Conservation (phyloP, 2,888 invertebrate species). For the Coenonympha glycerion region DNA sequence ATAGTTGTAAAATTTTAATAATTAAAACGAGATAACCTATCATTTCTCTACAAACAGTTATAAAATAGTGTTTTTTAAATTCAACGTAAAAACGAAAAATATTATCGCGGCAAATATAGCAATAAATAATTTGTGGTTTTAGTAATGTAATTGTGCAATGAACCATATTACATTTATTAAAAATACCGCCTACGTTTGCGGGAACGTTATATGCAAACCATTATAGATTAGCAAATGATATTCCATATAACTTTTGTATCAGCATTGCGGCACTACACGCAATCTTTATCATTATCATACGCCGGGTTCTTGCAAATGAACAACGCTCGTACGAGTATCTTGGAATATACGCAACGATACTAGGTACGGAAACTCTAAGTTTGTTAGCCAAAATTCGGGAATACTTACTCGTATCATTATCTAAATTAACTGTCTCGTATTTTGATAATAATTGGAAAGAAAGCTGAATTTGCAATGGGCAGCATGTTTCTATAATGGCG, state of each 20-base stretch:
- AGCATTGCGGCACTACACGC: slow-evolving; percentile 34
- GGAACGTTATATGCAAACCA: slow-evolving; percentile 2
- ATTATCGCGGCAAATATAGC: background rate
- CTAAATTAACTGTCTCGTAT: too few relatives aligned
- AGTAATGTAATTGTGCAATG: slow-evolving; percentile 11
- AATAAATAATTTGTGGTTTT: slow-evolving; percentile 10
- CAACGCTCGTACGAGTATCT: slow-evolving; percentile 31
- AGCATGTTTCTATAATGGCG: too few relatives aligned
- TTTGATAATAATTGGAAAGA: too few relatives aligned
- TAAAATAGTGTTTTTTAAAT: background rate
- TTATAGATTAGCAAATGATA: slow-evolving; percentile 14
- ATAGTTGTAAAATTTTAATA: slow-evolving; percentile 21
- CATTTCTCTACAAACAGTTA: background rate
- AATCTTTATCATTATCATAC: slow-evolving; percentile 54
- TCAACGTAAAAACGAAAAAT: background rate
- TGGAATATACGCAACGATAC: slow-evolving; percentile 33
- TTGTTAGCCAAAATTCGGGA: background rate
- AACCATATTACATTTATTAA: slow-evolving; percentile 9
- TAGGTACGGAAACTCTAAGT: slow-evolving; percentile 26
- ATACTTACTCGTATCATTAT: too few relatives aligned
- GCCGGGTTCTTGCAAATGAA: slow-evolving; percentile 49
- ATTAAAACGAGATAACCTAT: background rate
- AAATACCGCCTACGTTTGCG: background rate
- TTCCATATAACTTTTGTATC: slow-evolving; percentile 30
- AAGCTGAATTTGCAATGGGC: too few relatives aligned